phyloP scores from a whole-genome alignment of 2,113 vertebrate species.

The Nanorana parkeri region DNA sequence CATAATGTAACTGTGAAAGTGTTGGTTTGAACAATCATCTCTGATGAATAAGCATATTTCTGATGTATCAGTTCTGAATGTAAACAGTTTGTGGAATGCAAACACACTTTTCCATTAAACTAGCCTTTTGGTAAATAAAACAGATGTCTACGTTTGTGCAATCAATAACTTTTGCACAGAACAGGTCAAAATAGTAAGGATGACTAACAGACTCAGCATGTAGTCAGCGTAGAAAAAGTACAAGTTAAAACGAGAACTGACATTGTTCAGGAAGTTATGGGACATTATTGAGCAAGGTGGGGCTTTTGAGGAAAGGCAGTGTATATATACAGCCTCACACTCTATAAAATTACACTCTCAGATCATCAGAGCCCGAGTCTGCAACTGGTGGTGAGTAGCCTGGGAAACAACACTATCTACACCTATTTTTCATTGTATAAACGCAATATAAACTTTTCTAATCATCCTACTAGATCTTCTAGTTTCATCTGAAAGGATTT shows the following conservation, averaged over 20 bases:
- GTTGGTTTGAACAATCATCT: too few relatives aligned
- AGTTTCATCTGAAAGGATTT: too few relatives aligned
- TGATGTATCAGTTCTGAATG: too few relatives aligned
- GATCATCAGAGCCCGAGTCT: background rate
- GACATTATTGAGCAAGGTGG: slow-evolving; percentile 54
- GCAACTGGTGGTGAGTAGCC: slow-evolving; percentile 23
- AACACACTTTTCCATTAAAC: too few relatives aligned
- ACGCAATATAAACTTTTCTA: too few relatives aligned
- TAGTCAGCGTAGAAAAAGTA: slow-evolving; percentile 1
- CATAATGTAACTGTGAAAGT: too few relatives aligned
- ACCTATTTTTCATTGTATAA: too few relatives aligned
- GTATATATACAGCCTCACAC: slow-evolving; percentile 11
- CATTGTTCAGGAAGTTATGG: slow-evolving; percentile 10
- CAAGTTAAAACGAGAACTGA: slow-evolving; percentile 37
- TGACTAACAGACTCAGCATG: background rate
- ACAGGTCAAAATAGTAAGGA: background rate
- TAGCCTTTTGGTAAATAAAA: too few relatives aligned
- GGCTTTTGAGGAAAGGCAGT: slow-evolving; percentile 17
- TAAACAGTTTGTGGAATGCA: too few relatives aligned
- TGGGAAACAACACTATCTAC: background rate
- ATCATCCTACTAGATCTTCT: too few relatives aligned
- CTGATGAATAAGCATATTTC: too few relatives aligned
- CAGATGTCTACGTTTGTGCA: too few relatives aligned
- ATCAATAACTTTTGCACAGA: background rate
- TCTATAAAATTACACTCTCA: background rate